These are phyloP conservation scores for Diabrotica balteata DNA, from an alignment of 2,888 invertebrate genomes.

Conservation along the genomic window DNA sequence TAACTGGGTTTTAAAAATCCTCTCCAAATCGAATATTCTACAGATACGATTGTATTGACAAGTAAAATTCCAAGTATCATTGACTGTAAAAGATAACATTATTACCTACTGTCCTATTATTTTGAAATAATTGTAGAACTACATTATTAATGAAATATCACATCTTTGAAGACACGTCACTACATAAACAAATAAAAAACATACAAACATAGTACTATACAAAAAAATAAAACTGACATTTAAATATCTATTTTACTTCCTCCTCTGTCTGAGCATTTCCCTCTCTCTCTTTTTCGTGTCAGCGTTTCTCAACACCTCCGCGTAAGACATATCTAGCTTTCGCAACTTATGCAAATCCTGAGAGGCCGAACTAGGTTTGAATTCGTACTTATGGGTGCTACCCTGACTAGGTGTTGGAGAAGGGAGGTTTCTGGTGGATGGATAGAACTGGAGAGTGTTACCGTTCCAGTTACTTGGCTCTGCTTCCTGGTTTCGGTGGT, in stretches of 20 bases:
- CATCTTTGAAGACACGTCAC: background rate
- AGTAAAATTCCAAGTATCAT: too few species aligned
- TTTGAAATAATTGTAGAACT: too few species aligned
- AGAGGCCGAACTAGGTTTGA: constrained; percentile 76
- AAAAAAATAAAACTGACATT: constrained; percentile 6
- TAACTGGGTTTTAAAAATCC: too few species aligned
- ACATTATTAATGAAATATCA: too few species aligned
- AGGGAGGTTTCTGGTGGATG: constrained; percentile 61
- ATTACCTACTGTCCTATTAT: too few species aligned
- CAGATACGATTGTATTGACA: too few species aligned
- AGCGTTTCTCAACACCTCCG: constrained; percentile 80
- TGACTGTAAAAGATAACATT: too few species aligned
- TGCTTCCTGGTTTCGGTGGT: constrained; percentile 55
- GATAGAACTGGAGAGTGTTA: constrained; percentile 72
- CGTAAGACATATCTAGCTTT: constrained; percentile 83
- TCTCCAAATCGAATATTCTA: too few species aligned
- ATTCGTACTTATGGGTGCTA: constrained; percentile 60
- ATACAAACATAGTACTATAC: constrained; percentile 6
- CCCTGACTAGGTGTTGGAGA: constrained; percentile 68
- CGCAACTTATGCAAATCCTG: constrained; percentile 84
- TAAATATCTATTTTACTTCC: constrained; percentile 37
- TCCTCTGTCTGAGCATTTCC: constrained; percentile 42
- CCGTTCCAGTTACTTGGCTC: constrained; percentile 68
- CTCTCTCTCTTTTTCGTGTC: constrained; percentile 61
- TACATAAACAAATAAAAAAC: constrained; percentile 10